A percentile compares a stretch with the other conserved stretches of the same genome.
Evolutionary conservation across 2,797 vertebrate species (phyloP).

Genomic region (Rhabdophis nuchalis): DNA sequence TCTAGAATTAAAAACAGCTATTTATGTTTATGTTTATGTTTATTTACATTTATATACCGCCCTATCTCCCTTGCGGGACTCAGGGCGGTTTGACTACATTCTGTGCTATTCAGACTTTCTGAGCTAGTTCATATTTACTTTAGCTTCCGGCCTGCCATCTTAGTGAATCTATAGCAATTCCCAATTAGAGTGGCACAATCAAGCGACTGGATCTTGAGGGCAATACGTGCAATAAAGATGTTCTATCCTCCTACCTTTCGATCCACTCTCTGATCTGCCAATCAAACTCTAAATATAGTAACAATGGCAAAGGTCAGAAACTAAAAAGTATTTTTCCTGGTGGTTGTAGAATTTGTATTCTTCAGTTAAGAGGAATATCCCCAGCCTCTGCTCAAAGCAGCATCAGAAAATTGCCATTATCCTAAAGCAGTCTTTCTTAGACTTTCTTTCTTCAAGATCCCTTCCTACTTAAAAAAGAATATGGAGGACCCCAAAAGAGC

Average conservation of each 20-base stretch:
- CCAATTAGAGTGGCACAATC: not conserved
- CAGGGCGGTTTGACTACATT: not conserved
- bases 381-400: not conserved
- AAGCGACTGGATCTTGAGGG: not conserved
- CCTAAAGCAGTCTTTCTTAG: not conserved
- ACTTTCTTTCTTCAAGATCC: not conserved
- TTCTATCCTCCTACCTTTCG: not conserved
- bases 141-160: not conserved
- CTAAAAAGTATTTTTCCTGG: not conserved
- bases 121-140: not conserved
- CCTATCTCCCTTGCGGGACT: too few relatives aligned
- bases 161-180: not conserved
- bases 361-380: not conserved
- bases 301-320: not conserved
- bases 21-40: too few relatives aligned
- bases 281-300: not conserved
- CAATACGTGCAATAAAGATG: not conserved
- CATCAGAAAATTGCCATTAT: not conserved
- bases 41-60: too few relatives aligned
- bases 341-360: not conserved
- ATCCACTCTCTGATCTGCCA: not conserved
- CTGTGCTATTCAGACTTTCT: not conserved
- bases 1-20: not conserved
- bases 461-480: not conserved
- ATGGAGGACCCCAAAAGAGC: not conserved